Evolutionary conservation across 2,113 vertebrate species (phyloP).

Genomic region (Ceuthmochares aereus): DNA sequence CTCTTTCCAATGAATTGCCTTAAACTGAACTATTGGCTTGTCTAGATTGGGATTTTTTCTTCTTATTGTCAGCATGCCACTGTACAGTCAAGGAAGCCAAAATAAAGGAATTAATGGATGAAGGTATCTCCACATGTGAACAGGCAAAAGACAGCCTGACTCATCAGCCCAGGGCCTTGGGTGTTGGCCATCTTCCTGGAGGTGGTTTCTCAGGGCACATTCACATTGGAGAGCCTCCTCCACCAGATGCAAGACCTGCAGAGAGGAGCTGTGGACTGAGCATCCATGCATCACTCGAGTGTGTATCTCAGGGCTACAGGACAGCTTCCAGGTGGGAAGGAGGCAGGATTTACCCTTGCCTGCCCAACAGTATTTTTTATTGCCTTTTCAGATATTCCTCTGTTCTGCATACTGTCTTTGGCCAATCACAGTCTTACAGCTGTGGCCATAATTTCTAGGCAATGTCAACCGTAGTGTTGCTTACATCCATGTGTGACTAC

Average conservation of each 20-base stretch:
- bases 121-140: not conserved
- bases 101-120: not conserved
- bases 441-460: not conserved
- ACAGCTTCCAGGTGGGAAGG: not conserved
- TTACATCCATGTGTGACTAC: not conserved
- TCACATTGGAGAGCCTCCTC: not conserved
- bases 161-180: not conserved
- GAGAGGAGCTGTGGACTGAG: not conserved
- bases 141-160: not conserved
- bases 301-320: not conserved
- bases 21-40: not conserved
- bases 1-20: not conserved
- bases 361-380: not conserved
- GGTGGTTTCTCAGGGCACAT: not conserved
- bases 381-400: not conserved
- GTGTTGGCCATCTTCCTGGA: accelerated
- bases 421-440: not conserved
- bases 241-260: not conserved
- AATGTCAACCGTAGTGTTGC: not conserved
- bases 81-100: not conserved
- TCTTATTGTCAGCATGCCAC: not conserved
- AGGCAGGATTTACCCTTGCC: not conserved
- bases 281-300: not conserved
- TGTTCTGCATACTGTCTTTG: not conserved
- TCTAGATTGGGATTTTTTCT: not conserved